These are phyloP conservation scores for Diplazon laetatorius DNA, from an alignment of 2,888 invertebrate species.

Conservation along the genomic window DNA sequence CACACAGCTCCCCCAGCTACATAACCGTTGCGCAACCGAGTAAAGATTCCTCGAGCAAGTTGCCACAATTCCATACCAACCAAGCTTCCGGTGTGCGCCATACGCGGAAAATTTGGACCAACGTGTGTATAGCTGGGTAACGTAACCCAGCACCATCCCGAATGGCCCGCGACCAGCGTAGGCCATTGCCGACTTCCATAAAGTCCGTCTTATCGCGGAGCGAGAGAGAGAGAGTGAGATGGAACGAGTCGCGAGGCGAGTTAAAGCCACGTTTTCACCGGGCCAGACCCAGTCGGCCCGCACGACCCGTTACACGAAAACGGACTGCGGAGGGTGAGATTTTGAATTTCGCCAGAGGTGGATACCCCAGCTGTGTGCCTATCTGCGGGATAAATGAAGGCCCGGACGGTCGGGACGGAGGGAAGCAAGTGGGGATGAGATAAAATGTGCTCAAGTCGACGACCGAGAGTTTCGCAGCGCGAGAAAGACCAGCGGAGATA, in stretches of 20 bases:
- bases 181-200: conserved; percentile 63
- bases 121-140: neutral
- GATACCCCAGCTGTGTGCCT: conserved; percentile 1
- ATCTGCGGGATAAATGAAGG: conserved; percentile 7
- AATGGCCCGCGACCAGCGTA: conserved; percentile 46
- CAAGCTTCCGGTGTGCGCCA: neutral
- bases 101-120: conserved; percentile 12
- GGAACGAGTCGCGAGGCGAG: neutral
- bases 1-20: conserved; percentile 36
- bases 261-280: neutral
- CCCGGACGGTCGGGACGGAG: too few species aligned
- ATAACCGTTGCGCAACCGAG: conserved; percentile 9
- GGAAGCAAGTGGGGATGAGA: too few species aligned
- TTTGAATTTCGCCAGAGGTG: conserved; percentile 71
- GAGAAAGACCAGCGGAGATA: too few species aligned
- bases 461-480: too few species aligned
- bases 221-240: too few species aligned
- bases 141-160: conserved; percentile 10
- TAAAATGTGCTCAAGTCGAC: too few species aligned
- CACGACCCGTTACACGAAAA: conserved; percentile 39
- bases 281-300: conserved; percentile 7
- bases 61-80: conserved; percentile 3
- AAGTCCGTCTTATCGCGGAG: conserved; percentile 65
- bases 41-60: conserved; percentile 57
- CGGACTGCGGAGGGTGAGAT: conserved; percentile 68